Evolutionary conservation across 2,113 vertebrate genomes (phyloP).

Genomic region (Misgurnus mizolepis): DNA sequence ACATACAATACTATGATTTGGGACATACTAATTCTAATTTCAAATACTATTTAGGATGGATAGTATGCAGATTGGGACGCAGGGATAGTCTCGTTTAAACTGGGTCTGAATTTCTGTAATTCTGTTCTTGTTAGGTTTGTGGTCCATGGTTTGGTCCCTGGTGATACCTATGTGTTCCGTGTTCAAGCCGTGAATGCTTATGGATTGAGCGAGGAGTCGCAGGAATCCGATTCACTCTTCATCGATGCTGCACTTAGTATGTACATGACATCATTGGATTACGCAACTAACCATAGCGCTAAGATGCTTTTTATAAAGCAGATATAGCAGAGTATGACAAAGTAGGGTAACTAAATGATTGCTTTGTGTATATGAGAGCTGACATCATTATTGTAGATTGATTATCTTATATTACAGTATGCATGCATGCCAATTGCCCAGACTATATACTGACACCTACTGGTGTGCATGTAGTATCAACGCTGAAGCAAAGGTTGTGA

Average conservation of each 20-base stretch:
- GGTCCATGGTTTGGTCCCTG: constrained; percentile 87
- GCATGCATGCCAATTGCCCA: neutral
- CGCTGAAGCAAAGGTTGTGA: neutral
- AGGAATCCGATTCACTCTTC: constrained; percentile 85
- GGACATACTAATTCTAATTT: too few species aligned
- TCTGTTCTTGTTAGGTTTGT: constrained; percentile 82
- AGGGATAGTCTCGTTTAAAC: too few species aligned
- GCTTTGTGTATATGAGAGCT: too few species aligned
- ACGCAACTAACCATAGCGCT: neutral
- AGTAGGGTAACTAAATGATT: too few species aligned
- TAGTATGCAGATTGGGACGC: too few species aligned
- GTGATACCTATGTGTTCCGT: constrained; percentile 89
- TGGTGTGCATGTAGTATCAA: neutral
- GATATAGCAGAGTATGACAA: too few species aligned
- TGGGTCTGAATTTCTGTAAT: neutral
- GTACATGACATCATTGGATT: constrained; percentile 56
- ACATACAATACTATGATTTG: too few species aligned
- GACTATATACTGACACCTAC: neutral
- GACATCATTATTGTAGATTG: too few species aligned
- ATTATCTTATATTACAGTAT: too few species aligned
- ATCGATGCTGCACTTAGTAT: constrained; percentile 92
- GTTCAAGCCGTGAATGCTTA: constrained; percentile 90
- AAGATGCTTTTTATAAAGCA: too few species aligned
- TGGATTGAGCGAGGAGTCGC: constrained; percentile 90
- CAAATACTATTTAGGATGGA: too few species aligned